These are phyloP conservation scores for Erethizon dorsatum DNA, from an alignment of 2,797 vertebrate genomes.

Conservation along the genomic window DNA sequence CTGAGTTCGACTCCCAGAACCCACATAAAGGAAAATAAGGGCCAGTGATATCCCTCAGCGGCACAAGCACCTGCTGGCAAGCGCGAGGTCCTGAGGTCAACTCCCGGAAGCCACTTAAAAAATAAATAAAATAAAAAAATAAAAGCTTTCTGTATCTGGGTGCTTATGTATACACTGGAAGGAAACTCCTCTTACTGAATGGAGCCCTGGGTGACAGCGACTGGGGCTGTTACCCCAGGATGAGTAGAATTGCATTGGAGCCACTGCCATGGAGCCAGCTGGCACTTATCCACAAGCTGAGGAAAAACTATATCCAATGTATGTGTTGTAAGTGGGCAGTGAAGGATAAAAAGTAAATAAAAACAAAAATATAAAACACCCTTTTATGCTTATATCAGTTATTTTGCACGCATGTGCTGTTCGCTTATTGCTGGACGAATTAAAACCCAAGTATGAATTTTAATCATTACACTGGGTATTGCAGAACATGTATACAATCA, in stretches of 20 bases:
- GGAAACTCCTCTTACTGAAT: not conserved
- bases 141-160: not conserved
- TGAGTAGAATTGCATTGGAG: not conserved
- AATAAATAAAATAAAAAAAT: no score
- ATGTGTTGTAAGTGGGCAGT: not conserved
- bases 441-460: not conserved
- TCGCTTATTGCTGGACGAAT: not conserved
- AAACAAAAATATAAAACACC: not conserved
- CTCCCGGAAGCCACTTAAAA: no score
- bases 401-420: not conserved
- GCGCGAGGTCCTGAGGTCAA: no score
- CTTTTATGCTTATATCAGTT: not conserved
- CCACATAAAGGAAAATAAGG: no score
- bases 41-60: no score
- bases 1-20: no score
- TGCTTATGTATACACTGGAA: not conserved
- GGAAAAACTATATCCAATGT: not conserved
- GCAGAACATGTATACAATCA: not conserved
- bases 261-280: not conserved
- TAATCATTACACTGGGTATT: not conserved
- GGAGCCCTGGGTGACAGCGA: not conserved
- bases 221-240: not conserved
- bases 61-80: no score
- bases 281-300: not conserved
- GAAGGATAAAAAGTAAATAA: not conserved